Conservation (phyloP, 1,140 invertebrate genomes). For the Plodia interpunctella region DNA sequence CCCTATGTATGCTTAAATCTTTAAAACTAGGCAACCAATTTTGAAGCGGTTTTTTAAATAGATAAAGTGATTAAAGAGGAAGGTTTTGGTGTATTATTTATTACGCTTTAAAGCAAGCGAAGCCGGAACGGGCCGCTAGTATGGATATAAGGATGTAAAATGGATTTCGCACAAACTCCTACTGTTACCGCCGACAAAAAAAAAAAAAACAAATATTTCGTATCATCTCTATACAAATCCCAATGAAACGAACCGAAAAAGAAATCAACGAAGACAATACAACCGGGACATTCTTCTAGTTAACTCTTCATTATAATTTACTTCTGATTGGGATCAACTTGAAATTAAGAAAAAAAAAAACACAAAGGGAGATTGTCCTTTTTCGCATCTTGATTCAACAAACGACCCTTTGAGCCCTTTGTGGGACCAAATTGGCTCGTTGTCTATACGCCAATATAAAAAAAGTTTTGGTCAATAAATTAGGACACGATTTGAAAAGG, state of each 20-base stretch:
- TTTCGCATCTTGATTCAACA: slow-evolving; percentile 63
- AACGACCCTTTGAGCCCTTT: slow-evolving; percentile 48
- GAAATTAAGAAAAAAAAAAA: slow-evolving; percentile 74
- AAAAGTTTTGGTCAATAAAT: slow-evolving; percentile 6
- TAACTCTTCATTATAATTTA: slow-evolving; percentile 73
- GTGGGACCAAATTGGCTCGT: slow-evolving; percentile 28
- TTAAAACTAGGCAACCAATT: no score
- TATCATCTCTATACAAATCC: slow-evolving; percentile 42
- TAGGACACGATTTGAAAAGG: background rate
- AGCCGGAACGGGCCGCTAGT: no score
- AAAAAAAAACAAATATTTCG: background rate
- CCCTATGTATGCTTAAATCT: no score
- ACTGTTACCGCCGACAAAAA: background rate
- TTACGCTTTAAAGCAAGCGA: no score
- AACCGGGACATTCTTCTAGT: slow-evolving; percentile 63
- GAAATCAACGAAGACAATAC: slow-evolving; percentile 49
- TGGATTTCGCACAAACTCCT: no score
- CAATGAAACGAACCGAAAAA: slow-evolving; percentile 45
- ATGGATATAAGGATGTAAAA: no score
- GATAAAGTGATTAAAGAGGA: no score
- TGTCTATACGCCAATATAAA: slow-evolving; percentile 8
- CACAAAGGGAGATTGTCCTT: slow-evolving; percentile 57
- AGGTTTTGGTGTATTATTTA: no score
- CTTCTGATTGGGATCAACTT: slow-evolving; percentile 71
- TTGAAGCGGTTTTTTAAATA: no score